Evolutionary conservation across 2,797 vertebrate species (phyloP).

Genomic region (Borostomias antarcticus): DNA sequence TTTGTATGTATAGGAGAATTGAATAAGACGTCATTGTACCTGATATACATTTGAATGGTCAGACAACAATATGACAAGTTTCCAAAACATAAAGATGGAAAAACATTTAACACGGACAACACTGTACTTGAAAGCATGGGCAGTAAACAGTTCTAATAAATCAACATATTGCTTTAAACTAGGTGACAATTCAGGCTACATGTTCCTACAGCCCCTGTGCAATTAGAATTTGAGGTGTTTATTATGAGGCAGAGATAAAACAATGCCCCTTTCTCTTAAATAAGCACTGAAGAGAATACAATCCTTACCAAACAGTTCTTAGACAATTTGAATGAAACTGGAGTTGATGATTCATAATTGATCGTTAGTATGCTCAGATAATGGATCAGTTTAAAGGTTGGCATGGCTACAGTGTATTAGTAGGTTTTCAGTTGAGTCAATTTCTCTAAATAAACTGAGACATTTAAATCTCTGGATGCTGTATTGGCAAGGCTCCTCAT

Average conservation of each 20-base stretch:
- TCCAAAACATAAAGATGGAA: slow-evolving; percentile 22
- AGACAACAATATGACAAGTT: slow-evolving; percentile 15
- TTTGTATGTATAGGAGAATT: too few relatives aligned
- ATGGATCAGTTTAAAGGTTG: slow-evolving; percentile 28
- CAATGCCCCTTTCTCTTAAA: background rate
- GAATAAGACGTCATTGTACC: slow-evolving; percentile 11
- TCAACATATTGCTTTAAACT: slow-evolving; percentile 60
- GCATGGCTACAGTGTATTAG: slow-evolving; percentile 51
- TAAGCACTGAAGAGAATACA: background rate
- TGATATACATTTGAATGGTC: slow-evolving; percentile 13
- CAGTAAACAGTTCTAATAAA: slow-evolving; percentile 22
- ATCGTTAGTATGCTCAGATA: background rate
- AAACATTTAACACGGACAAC: background rate
- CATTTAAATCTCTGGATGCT: slow-evolving; percentile 51
- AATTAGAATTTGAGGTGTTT: slow-evolving; percentile 10
- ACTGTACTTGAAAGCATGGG: slow-evolving; percentile 1
- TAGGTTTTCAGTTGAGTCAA: background rate
- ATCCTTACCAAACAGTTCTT: background rate
- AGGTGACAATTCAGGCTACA: background rate
- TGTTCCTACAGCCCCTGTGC: slow-evolving; percentile 1
- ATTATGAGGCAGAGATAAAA: background rate
- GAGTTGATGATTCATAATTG: background rate
- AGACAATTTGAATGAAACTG: background rate
- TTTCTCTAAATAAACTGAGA: slow-evolving; percentile 51
- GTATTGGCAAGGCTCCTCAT: slow-evolving; percentile 58